phyloP scores from a whole-genome alignment of 2,888 invertebrate genomes.

The Aleiodes testaceus region DNA sequence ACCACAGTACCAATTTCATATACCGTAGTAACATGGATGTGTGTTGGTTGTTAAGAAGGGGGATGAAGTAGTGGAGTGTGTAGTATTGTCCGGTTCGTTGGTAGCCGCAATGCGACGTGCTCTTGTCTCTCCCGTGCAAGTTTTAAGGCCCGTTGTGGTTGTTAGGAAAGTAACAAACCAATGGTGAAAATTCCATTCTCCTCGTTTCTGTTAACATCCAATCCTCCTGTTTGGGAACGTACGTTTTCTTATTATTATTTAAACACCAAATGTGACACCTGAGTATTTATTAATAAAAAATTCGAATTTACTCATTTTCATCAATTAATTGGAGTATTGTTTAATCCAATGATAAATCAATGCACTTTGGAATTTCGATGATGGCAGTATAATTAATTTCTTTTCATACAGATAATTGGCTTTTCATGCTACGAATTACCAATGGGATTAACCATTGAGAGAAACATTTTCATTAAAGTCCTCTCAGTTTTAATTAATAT shows the following conservation, averaged over 20 bases:
- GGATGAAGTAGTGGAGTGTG: slow-evolving; percentile 43
- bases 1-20: slow-evolving; percentile 64
- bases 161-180: slow-evolving; percentile 69
- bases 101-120: slow-evolving; percentile 64
- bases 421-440: slow-evolving; percentile 8
- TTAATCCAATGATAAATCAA: no score
- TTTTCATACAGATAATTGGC: not conserved
- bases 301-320: no score
- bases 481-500: slow-evolving; percentile 16
- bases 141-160: slow-evolving; percentile 63
- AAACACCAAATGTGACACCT: no score
- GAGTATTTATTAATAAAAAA: no score
- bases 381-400: not conserved
- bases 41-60: slow-evolving; percentile 7
- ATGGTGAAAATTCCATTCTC: slow-evolving; percentile 53
- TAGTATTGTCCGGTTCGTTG: slow-evolving; percentile 52
- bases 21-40: slow-evolving; percentile 61
- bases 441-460: slow-evolving; percentile 17
- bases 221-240: not conserved
- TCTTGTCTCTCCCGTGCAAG: slow-evolving; percentile 55
- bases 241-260: no score
- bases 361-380: not conserved
- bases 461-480: slow-evolving; percentile 12
- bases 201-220: slow-evolving; percentile 32
- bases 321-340: no score